Evolutionary conservation across 2,113 vertebrate genomes (phyloP), one percentile per base, ranked within the genome.

Genomic region (Muntiacus muntjak): DNA sequence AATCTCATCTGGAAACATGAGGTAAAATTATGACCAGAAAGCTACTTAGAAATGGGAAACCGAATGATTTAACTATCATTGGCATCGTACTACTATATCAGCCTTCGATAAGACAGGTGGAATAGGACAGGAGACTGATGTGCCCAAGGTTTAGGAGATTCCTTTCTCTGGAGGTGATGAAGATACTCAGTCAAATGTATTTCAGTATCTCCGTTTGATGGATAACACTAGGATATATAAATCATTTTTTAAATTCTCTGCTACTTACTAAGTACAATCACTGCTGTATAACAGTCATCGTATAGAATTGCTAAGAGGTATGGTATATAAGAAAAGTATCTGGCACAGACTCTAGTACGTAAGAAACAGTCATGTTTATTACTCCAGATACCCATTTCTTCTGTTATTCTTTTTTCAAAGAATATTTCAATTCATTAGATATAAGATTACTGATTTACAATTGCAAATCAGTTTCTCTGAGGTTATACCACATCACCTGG

Each of bases 21-120:
- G 19, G 40, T 76, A 94, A 92, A 94, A 95, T 95, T 81, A 95
- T 52, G 30, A 96, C 74, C 43, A 91, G 50, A 89, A 60, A 36
- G 64, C 89, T 96, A 96, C 54, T 84, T 76, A 81, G 74, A 96
- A 95, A 96, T 74, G 79, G 95, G 57, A 95, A 97, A 88, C 17
- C 9, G 36, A 40, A 79, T 93, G 83, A 97, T 57, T 96, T 57
- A 96, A 94, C 64, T 54, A 87, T 81, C 45, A 83, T n/a, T 45
- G 19, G 47, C 84, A 95, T 78, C 9, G 30, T 33, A 91, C 43
- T 84, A 58, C 36, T 28, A 0, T 60, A 91, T 76, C 74, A 45
- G 43, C n/a, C 17, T 96, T 62, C 26, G 55, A 52, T 15, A 91
- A 23, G 50, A 60, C 6, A 88, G 91, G 89, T 62, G 26, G 57